Evolutionary conservation across 2,888 invertebrate species (phyloP), one percentile per base, ranked within the genome.

Genomic region (Phaonia tiefii): DNA sequence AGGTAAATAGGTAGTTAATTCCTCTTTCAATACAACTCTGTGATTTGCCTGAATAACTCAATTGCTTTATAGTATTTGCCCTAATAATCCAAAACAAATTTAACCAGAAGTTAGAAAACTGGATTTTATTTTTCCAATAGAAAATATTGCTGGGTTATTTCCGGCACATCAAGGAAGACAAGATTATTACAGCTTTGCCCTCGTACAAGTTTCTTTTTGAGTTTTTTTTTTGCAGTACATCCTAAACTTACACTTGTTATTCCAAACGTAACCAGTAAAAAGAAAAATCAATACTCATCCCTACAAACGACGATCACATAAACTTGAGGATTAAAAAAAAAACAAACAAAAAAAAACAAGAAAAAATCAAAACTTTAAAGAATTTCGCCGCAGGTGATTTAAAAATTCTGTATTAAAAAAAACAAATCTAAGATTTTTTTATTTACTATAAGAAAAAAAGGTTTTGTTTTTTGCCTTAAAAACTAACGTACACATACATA

Each of bases 371-470:
- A 76, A 56, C 72, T 78, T 69, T 75, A 75, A 79, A 81, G 69
- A 78, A 81, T 78, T 78, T 78, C 72, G 75, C 81, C 81, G 81
- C 81, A 81, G 81, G 81, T 75, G 81, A 81, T 81, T 77, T 71
- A 37, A 17, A 63, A 63, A n/a, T n/a, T n/a, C n/a, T n/a, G n/a
- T n/a, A n/a, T n/a, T n/a, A n/a, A 10, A 17, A 42, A 42, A 37
- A 42, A 37, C 15, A 51, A 44, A 63, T 37, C 37, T 13, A 63
- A 63, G 17, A 31, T 31, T 31, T 31, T 31, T 31, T 31, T 31
- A 31, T 31, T 31, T 31, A 31, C 31, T 31, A 60, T 63, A 26
- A 37, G 49, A 44, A 65, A 66, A n/a, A 2, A 13, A 51, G 7
- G 26, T 20, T n/a, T n/a, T n/a, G n/a, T n/a, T n/a, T n/a, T n/a